phyloP scores from a whole-genome alignment of 2,797 vertebrate genomes.

The Phalanger gymnotis region DNA sequence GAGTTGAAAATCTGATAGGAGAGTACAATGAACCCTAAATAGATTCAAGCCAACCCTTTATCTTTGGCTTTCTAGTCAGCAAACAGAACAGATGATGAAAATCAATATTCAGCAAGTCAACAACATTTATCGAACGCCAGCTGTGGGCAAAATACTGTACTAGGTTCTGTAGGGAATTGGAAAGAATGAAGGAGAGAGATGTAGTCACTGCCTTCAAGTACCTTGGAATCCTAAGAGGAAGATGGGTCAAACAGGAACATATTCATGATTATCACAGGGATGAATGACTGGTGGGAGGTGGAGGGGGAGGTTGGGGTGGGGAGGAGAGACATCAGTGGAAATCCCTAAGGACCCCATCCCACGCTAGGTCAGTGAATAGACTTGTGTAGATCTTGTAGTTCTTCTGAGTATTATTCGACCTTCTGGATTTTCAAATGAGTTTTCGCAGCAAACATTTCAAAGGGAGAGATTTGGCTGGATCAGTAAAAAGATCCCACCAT shows the following conservation, averaged over 20 bases:
- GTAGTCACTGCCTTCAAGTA: neutral
- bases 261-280: neutral
- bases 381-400: neutral
- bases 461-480: neutral
- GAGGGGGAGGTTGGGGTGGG: neutral
- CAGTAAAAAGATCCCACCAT: neutral
- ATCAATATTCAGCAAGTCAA: neutral
- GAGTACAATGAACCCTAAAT: neutral
- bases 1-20: neutral
- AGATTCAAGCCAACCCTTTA: neutral
- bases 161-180: neutral
- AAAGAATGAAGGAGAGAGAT: neutral
- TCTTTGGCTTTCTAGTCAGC: neutral
- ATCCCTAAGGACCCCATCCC: neutral
- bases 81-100: neutral
- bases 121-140: neutral
- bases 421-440: neutral
- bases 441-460: neutral
- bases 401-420: neutral
- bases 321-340: neutral
- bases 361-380: neutral
- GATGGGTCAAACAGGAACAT: neutral
- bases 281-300: neutral
- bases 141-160: neutral
- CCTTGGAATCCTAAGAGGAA: constrained; percentile 8